Percentiles rank a stretch among this genome's conserved stretches.
These are phyloP conservation scores for Cyanoliseus patagonus DNA, from an alignment of 2,113 vertebrate species.

Conservation along the genomic window DNA sequence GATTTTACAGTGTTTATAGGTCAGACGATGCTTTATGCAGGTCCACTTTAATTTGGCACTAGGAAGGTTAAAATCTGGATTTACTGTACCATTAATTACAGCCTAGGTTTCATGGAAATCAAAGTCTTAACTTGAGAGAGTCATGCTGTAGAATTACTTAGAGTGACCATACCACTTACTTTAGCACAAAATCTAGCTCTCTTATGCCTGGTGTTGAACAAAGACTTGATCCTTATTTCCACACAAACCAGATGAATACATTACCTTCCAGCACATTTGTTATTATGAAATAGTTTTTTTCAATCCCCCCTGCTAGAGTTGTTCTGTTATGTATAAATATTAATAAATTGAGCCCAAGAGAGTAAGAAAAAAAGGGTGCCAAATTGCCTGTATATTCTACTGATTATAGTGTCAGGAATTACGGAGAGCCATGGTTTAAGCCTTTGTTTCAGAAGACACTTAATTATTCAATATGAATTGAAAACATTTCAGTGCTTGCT, in stretches of 20 bases:
- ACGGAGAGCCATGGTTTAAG: neutral
- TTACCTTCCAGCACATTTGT: neutral
- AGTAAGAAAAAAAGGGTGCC: neutral
- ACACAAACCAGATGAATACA: neutral
- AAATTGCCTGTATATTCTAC: neutral
- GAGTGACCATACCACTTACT: neutral
- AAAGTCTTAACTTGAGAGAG: neutral
- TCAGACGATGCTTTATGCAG: neutral
- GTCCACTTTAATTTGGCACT: neutral
- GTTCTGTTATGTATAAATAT: neutral
- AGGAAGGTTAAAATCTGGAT: neutral
- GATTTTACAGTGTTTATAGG: neutral
- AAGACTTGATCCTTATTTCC: neutral
- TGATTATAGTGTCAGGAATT: neutral
- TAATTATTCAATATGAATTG: neutral
- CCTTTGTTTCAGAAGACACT: neutral
- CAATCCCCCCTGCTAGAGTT: neutral
- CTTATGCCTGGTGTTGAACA: neutral
- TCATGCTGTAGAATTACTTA: neutral
- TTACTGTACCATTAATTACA: neutral
- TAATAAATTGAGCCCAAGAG: neutral
- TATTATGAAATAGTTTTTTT: neutral
- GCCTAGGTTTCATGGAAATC: neutral
- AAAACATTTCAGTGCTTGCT: neutral
- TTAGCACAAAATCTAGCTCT: neutral